Evolutionary conservation across 2,888 invertebrate genomes (phyloP).

Genomic region (Alitta virens): DNA sequence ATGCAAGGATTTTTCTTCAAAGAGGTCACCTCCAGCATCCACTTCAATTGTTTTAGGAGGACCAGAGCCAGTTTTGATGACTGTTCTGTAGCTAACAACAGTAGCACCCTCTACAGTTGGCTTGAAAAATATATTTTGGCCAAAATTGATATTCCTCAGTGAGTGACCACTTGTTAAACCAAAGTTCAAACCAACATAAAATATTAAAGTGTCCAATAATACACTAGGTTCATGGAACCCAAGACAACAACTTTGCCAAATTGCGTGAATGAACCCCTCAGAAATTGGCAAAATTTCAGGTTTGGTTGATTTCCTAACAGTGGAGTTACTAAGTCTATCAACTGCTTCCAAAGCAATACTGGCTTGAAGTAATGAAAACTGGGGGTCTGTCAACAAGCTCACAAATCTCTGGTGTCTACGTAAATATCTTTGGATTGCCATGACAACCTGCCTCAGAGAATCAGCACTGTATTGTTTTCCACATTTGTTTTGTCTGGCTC

Average conservation of each 20-base stretch:
- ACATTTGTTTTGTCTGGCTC: background rate
- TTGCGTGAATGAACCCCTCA: background rate
- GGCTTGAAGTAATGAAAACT: background rate
- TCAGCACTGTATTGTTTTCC: background rate
- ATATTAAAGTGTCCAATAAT: background rate
- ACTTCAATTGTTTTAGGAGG: too few species aligned
- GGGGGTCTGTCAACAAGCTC: background rate
- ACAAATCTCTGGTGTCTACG: background rate
- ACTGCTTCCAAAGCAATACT: background rate
- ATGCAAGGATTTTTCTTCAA: too few species aligned
- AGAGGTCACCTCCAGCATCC: too few species aligned
- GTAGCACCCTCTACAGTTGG: too few species aligned
- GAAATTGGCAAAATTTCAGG: background rate
- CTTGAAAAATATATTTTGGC: too few species aligned
- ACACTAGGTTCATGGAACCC: background rate
- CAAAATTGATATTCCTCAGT: background rate
- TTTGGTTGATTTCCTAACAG: background rate
- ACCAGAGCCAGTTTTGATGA: too few species aligned
- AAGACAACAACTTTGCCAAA: background rate
- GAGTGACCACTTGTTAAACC: background rate
- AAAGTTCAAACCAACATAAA: background rate
- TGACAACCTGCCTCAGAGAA: background rate
- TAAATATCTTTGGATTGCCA: background rate
- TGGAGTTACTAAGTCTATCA: background rate
- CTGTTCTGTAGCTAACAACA: too few species aligned